Evolutionary conservation across 2,113 vertebrate genomes (phyloP), one percentile per base, ranked within the genome.

Genomic region (Calonectris borealis): DNA sequence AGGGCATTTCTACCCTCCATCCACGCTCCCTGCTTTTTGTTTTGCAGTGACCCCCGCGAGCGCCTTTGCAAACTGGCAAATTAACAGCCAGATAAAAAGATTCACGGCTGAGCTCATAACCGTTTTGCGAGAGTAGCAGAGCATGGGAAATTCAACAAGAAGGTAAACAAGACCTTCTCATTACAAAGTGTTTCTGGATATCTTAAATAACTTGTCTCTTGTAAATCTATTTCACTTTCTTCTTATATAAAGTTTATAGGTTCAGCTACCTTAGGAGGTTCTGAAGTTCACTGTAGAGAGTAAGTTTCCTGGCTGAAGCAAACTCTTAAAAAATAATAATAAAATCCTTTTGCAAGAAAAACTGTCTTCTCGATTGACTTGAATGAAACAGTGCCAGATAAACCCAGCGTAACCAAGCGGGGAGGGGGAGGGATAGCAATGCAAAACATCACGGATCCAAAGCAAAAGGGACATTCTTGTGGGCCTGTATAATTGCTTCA

Each of bases 191-290:
- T 40, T 94, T 88, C 84, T 94, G 87, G 62, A 77, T 10, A 79
- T n/a, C 73, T 85, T 73, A 64, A 88, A 84, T 60, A 93, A 85
- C 89, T 91, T 38, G n/a, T 49, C 46, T 93, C 75, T 62, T 88
- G 60, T 85, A 94, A 95, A 91, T n/a, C 60, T 71, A 88, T 83
- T 93, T 83, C 26, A 44, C 48, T 91, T 96, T 60, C 64, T 70
- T 94, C 71, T 70, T 88, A 65, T 51, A 91, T 87, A 79, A 93
- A 93, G 20, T 94, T 95, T 94, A 94, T 58, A 82, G 51, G 62
- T 55, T 93, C 73, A 66, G 86, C 81, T 94, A 79, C 88, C 86
- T 89, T 65, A 85, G 0, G 2, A 83, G 48, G 31, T 60, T 93
- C 93, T 84, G 31, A 79, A 95, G 84, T 77, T 66, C 46, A n/a